Percentiles rank a stretch among this genome's conserved stretches.
Conservation (phyloP, 2,113 vertebrate species). For the Paramisgurnus dabryanus region DNA sequence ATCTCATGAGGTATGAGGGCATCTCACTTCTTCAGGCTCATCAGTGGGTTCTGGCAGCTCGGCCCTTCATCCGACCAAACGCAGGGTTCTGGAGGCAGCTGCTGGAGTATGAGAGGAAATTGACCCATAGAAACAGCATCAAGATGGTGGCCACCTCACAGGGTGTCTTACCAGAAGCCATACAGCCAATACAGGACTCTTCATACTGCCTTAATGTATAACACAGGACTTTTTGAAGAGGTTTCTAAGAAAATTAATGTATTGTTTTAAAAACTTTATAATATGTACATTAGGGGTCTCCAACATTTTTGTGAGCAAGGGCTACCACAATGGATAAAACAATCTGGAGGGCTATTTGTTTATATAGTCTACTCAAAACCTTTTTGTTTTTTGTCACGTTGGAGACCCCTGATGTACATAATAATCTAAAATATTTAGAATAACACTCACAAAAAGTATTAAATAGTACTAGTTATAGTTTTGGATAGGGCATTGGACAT, state of each 20-base stretch:
- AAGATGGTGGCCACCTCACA: slow-evolving; percentile 59
- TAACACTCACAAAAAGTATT: no score
- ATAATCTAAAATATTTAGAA: no score
- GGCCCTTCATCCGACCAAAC: slow-evolving; percentile 72
- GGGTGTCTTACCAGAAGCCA: slow-evolving; percentile 47
- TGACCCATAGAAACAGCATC: slow-evolving; percentile 66
- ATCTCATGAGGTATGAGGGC: slow-evolving; percentile 73
- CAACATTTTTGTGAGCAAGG: no score
- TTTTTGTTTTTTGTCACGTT: no score
- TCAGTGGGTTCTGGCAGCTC: slow-evolving; percentile 57
- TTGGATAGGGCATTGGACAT: no score
- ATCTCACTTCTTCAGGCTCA: slow-evolving; percentile 67
- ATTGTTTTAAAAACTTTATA: no score
- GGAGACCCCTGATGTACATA: no score
- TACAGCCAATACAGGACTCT: not conserved
- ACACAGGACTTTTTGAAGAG: not conserved
- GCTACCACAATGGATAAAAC: no score
- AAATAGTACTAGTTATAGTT: no score
- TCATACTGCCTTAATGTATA: slow-evolving; percentile 56
- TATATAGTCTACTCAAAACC: no score
- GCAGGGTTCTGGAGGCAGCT: slow-evolving; percentile 81
- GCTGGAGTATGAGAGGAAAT: slow-evolving; percentile 66
- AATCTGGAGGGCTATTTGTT: no score
- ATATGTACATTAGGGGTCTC: no score
- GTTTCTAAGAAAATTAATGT: not conserved